Evolutionary conservation across 2,797 vertebrate species (phyloP).

Genomic region (Acanthurus lineatus): DNA sequence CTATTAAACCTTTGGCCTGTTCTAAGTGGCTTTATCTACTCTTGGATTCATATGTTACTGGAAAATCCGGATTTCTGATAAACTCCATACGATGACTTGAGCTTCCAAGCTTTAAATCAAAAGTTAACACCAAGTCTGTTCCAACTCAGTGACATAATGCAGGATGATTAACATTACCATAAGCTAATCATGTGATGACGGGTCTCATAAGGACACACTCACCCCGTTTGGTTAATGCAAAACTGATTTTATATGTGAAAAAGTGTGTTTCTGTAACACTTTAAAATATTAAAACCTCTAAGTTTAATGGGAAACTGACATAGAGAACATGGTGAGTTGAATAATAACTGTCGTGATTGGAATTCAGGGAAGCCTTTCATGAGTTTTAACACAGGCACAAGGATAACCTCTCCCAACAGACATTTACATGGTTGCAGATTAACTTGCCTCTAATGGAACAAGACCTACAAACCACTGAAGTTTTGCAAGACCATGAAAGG

Average conservation of each 20-base stretch:
- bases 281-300: constrained; percentile 26
- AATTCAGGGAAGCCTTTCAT: constrained; percentile 28
- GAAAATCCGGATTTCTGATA: constrained; percentile 63
- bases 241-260: constrained; percentile 39
- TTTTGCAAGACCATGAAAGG: constrained; percentile 32
- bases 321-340: constrained; percentile 10
- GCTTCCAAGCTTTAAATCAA: constrained; percentile 57
- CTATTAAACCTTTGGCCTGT: constrained; percentile 65
- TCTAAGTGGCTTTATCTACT: constrained; percentile 59
- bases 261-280: constrained; percentile 6
- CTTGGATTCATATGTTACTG: constrained; percentile 35
- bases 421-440: constrained; percentile 29
- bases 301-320: constrained; percentile 30
- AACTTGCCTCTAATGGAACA: constrained; percentile 42
- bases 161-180: constrained; percentile 40
- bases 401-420: constrained; percentile 44
- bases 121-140: constrained; percentile 49
- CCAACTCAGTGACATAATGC: constrained; percentile 28
- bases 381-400: constrained; percentile 36
- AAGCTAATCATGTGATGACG: neutral
- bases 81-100: constrained; percentile 33
- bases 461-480: constrained; percentile 43
- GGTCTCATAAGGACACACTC: constrained; percentile 5
- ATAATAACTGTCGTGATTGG: constrained; percentile 24
- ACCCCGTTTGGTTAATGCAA: constrained; percentile 27